phyloP scores from a whole-genome alignment of 2,797 vertebrate genomes.

The Agapornis canus region DNA sequence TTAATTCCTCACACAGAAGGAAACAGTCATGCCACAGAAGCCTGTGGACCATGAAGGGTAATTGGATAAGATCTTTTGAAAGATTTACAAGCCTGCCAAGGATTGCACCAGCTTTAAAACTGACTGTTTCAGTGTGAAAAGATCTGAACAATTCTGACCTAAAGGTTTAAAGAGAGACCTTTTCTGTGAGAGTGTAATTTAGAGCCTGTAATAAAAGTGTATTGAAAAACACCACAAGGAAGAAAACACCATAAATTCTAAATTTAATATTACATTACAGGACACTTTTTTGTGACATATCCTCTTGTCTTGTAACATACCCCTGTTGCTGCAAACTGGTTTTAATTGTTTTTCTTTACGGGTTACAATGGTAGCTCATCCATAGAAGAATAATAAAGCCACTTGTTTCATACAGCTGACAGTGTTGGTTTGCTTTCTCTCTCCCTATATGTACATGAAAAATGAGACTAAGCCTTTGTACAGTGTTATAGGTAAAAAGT shows the following conservation, averaged over 20 bases:
- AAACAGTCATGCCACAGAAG: conserved; percentile 65
- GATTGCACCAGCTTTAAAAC: conserved; percentile 78
- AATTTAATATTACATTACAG: conserved; percentile 63
- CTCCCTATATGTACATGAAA: not conserved
- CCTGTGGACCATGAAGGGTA: conserved; percentile 77
- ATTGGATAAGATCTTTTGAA: conserved; percentile 81
- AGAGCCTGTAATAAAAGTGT: conserved; percentile 73
- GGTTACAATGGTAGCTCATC: not conserved
- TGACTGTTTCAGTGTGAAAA: conserved; percentile 80
- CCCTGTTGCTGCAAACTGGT: conserved; percentile 27
- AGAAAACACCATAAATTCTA: conserved; percentile 70
- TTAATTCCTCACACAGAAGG: conserved; percentile 74
- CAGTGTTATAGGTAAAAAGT: not conserved
- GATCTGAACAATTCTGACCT: conserved; percentile 78
- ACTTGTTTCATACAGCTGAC: not conserved
- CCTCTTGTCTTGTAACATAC: not conserved
- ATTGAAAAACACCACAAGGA: conserved; percentile 70
- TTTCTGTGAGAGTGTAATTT: conserved; percentile 75
- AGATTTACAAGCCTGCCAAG: conserved; percentile 80
- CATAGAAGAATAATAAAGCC: not conserved
- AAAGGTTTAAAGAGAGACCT: conserved; percentile 77
- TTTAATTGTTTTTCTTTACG: conserved; percentile 9
- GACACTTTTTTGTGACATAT: not conserved
- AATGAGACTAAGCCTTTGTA: not conserved
- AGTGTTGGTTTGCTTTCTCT: not conserved